Evolutionary conservation across 1,140 invertebrate genomes (phyloP).

Genomic region (Sinella curviseta): DNA sequence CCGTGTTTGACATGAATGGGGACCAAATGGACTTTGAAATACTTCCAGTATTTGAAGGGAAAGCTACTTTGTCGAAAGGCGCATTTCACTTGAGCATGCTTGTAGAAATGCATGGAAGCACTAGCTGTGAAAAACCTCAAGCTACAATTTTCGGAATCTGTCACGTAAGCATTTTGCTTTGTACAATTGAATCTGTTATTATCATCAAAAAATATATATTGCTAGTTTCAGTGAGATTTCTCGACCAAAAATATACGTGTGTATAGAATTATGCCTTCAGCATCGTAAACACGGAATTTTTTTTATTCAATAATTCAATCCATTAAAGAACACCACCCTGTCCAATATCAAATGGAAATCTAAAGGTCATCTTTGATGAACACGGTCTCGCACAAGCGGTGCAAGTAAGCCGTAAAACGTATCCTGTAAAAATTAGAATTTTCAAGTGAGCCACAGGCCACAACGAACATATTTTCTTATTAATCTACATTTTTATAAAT

Average conservation of each 20-base stretch:
- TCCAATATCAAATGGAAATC: conserved; percentile 59
- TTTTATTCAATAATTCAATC: conserved; percentile 31
- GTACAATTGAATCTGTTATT: neutral
- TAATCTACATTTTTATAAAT: neutral
- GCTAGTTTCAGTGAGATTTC: conserved; percentile 19
- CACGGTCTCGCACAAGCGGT: conserved; percentile 68
- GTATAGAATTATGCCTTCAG: conserved; percentile 33
- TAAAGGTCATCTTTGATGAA: conserved; percentile 68
- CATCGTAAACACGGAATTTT: conserved; percentile 28
- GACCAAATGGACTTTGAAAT: conserved; percentile 66
- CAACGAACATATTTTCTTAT: neutral
- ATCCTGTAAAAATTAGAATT: conserved; percentile 30
- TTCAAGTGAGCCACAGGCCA: conserved; percentile 33
- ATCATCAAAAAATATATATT: neutral
- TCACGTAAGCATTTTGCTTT: conserved; percentile 32
- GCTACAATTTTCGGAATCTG: conserved; percentile 25
- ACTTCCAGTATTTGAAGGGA: conserved; percentile 64
- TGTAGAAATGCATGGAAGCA: conserved; percentile 39
- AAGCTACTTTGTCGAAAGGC: conserved; percentile 27
- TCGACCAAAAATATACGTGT: conserved; percentile 41
- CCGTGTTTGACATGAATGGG: conserved; percentile 62
- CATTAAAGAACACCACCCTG: conserved; percentile 21
- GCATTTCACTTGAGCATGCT: conserved; percentile 42
- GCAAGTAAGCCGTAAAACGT: conserved; percentile 52
- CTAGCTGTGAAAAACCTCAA: conserved; percentile 39